phyloP scores from a whole-genome alignment of 2,888 invertebrate species.

The Lordiphosa andalusiaca region DNA sequence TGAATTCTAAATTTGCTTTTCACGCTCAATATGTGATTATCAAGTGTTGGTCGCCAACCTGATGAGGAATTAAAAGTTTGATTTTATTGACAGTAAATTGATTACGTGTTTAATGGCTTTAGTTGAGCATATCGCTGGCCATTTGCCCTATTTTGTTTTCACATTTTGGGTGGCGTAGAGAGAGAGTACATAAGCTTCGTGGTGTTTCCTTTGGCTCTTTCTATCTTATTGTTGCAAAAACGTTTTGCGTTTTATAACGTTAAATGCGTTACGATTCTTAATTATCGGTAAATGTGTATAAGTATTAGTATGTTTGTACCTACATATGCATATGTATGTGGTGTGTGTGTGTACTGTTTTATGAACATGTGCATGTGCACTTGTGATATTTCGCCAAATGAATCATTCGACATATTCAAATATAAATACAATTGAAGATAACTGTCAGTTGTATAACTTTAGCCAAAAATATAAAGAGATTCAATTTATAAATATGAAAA shows the following conservation, averaged over 20 bases:
- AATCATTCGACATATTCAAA: slow-evolving; percentile 7
- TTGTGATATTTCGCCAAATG: slow-evolving; percentile 16
- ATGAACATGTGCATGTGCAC: slow-evolving; percentile 20
- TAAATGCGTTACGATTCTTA: slow-evolving; percentile 23
- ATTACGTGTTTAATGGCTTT: background rate
- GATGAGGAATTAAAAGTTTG: too few species aligned
- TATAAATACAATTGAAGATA: slow-evolving; percentile 17
- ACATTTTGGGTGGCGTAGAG: background rate
- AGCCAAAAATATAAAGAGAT: background rate
- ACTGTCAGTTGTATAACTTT: slow-evolving; percentile 24
- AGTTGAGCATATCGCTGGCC: too few species aligned
- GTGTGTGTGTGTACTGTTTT: background rate
- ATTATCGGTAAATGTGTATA: slow-evolving; percentile 7
- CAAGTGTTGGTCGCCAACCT: slow-evolving; percentile 27
- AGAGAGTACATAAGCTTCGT: background rate
- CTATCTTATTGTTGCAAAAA: slow-evolving; percentile 8
- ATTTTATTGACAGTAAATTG: slow-evolving; percentile 16
- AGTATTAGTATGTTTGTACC: background rate
- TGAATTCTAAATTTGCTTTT: slow-evolving; percentile 38
- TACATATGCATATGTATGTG: background rate
- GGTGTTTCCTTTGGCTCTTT: slow-evolving; percentile 7
- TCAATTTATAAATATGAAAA: too few species aligned
- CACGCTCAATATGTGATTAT: slow-evolving; percentile 49
- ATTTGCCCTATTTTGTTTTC: background rate
- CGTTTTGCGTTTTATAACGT: slow-evolving; percentile 14